Evolutionary conservation across 2,113 vertebrate species (phyloP), one percentile per base, ranked within the genome.

Genomic region (Caloenas nicobarica): DNA sequence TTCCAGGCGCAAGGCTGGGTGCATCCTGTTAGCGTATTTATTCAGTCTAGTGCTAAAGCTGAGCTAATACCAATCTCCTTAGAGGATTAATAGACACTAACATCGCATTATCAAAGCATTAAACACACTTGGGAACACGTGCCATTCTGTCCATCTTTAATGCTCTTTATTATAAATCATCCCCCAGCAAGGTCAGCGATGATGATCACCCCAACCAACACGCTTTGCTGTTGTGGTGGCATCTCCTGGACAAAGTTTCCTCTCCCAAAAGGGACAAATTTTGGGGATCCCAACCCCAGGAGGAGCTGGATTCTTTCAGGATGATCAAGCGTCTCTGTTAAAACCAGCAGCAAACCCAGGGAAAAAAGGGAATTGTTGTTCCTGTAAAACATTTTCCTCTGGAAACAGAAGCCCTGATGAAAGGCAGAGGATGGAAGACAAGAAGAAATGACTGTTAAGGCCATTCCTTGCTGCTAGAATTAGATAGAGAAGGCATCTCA

Each of bases 11-110:
- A 57, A 72, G 92, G 53, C 53, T 0, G 64, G 85, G 21, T 23
- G 72, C 93, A 96, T 96, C 95, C 96, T 94, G 97, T 98, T 97
- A 97, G 86, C 2, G 66, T 95, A 96, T 97, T 96, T 97, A 95
- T 97, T 97, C 96, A 92, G 96, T 74, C 84, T 88, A 46, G 93
- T 91, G 95, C 96, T 97, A 97, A 98, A 98, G 97, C 97, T 86
- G 96, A 97, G 96, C 93, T 98, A 98, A 98, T 96, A 95, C 97
- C 96, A 94, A 89, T 97, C 97, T 98, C 97, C 96, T 98, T 97
- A 97, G 96, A 96, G 97, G 96, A 98, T 98, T 98, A 98, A 97
- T 85, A 95, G 87, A 97, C 88, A 97, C 97, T 96, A 97, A 97
- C 76, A 29, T 87, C 83, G 94, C 95, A 98, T 98, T 97, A 98